Conservation (phyloP, 2,888 invertebrate species). For the Baccha elongata region DNA sequence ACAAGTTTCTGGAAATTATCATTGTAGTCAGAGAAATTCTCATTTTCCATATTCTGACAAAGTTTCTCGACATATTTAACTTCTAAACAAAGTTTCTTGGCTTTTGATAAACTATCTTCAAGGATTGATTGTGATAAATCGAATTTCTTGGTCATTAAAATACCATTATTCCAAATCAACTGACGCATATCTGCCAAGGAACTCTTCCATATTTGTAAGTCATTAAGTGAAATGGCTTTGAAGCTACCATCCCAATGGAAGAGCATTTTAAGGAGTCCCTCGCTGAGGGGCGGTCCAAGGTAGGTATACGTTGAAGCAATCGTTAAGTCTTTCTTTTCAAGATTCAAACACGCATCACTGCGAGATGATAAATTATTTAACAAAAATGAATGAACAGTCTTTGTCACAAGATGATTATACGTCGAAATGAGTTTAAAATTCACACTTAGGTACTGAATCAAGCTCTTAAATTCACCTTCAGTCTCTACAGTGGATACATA, state of each 20-base stretch:
- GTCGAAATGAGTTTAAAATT: conserved; percentile 78
- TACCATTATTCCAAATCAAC: conserved; percentile 84
- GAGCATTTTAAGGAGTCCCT: conserved; percentile 76
- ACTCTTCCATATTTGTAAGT: conserved; percentile 78
- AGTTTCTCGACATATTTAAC: conserved; percentile 76
- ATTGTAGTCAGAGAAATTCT: conserved; percentile 75
- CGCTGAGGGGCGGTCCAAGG: conserved; percentile 78
- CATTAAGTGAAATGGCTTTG: conserved; percentile 78
- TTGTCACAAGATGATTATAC: conserved; percentile 75
- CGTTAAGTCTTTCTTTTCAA: conserved; percentile 66
- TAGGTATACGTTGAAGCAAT: conserved; percentile 76
- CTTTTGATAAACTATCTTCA: conserved; percentile 69
- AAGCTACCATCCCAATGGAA: conserved; percentile 78
- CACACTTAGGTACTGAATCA: conserved; percentile 74
- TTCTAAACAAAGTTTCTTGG: conserved; percentile 77
- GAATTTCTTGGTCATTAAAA: conserved; percentile 74
- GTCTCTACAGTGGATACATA: conserved; percentile 46
- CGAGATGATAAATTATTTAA: conserved; percentile 77
- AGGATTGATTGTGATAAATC: conserved; percentile 64
- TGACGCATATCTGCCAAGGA: conserved; percentile 80
- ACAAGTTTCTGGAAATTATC: conserved; percentile 75
- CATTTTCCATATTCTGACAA: conserved; percentile 72
- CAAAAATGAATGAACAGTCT: conserved; percentile 74
- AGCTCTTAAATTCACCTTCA: conserved; percentile 65
- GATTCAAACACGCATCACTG: conserved; percentile 65